Base-by-base conservation (phyloP, 2,888 invertebrate genomes). In the Aelia acuminata region DNA sequence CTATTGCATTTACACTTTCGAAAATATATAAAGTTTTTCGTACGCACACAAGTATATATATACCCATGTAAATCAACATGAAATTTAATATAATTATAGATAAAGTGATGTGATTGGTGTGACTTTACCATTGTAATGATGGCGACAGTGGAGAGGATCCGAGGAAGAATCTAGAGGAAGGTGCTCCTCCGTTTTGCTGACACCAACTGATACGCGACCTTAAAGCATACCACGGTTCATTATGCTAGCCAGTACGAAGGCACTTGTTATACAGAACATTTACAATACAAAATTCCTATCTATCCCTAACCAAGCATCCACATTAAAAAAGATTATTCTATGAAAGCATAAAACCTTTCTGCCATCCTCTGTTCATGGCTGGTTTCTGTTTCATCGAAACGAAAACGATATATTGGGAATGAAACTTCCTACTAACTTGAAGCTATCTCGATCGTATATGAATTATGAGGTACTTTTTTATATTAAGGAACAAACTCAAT, bases 261-360 rank as follows among this genome's bases (percentile, higher is more conserved):
- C 80, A 80, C 80, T 80, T 80, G 80, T 80, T 80, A 80, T 80
- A 80, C 80, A 80, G 80, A n/a, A 80, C 43, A 80, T 80, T 80
- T 80, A 80, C 80, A 80, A 80, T 43, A 80, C 80, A 80, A 80
- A 80, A 80, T 80, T 80, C 80, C 80, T 80, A 43, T 43, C 39
- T 43, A 80, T 80, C 7, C 43, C 80, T 43, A 43, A 43, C 80
- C 80, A 43, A 80, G 80, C 80, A 43, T 43, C 39, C 80, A 43
- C 80, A 80, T 80, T 80, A 80, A 80, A 80, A 80, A 80, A 80
- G 80, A 80, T 80, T 80, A 80, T 80, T 80, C 80, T 10, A 13
- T n/a, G n/a, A 43, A 22, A 43, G 43, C 22, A 80, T 43, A 43
- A 39, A 43, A 80, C 80, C 80, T 39, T 39, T 39, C 80, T 80